Evolutionary conservation across 1,140 invertebrate species (phyloP), one percentile per base, ranked within the genome.

Genomic region (Tribolium madens): DNA sequence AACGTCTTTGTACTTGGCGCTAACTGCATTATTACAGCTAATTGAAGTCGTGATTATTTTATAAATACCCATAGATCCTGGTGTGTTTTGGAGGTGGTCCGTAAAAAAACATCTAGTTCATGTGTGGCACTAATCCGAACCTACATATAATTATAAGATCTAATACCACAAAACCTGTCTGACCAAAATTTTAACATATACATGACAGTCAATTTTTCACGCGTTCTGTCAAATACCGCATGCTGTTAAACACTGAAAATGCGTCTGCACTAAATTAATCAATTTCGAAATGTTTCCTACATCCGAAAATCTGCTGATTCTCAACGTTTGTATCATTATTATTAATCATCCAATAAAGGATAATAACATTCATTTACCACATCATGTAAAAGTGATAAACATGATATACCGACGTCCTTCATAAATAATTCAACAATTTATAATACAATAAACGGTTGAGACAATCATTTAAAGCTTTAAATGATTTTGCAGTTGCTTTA

Each of bases 381-480:
- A 50, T n/a, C n/a, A n/a, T 71, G 69, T 71, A 71, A 71, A 47
- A 42, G 47, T 47, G 69, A 71, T 71, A 42, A 71, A 71, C 47
- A 71, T 71, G 69, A 26, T 26, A 26, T 26, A 26, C 21, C 21
- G 21, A 26, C 15, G 69, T 71, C 33, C 69, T 50, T 71, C 69
- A 71, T 71, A 71, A 71, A 71, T 71, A 71, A 71, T 71, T 71
- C 69, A 71, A 71, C 69, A 50, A 48, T 46, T 36, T 46, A 69
- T 69, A 26, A 26, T 26, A 26, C 21, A 26, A 26, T 26, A 26
- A 26, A 26, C 21, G 21, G 21, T 26, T 26, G 21, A 26, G 21
- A 26, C 21, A 26, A 26, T 26, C 2, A 21, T 5, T 26, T 0
- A 3, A 26, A 3, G 21, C 21, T 5, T 26, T 26, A 4, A 26